These are phyloP conservation scores for Prosopocoilus inquinatus DNA, from an alignment of 2,888 invertebrate genomes.

Conservation along the genomic window DNA sequence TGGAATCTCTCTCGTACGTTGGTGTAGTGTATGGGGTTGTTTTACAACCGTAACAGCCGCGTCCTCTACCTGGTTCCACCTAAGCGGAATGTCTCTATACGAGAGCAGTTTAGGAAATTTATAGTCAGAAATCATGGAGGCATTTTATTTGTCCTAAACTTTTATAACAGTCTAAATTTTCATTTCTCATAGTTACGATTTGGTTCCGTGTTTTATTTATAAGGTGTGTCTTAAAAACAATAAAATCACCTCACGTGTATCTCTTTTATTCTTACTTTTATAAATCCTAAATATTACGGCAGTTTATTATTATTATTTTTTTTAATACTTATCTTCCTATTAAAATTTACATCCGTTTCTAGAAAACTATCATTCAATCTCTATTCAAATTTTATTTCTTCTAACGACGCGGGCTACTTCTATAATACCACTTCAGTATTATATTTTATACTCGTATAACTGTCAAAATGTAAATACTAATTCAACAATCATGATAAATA, in stretches of 20 bases:
- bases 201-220: slow-evolving; percentile 14
- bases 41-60: slow-evolving; percentile 32
- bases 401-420: too few relatives aligned
- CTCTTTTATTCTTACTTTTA: too few relatives aligned
- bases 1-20: slow-evolving; percentile 11
- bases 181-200: slow-evolving; percentile 38
- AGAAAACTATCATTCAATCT: too few relatives aligned
- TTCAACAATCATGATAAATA: too few relatives aligned
- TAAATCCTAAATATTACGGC: too few relatives aligned
- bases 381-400: too few relatives aligned
- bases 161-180: slow-evolving; percentile 47
- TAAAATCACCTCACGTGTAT: slow-evolving; percentile 1
- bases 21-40: slow-evolving; percentile 20
- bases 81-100: slow-evolving; percentile 47
- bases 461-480: too few relatives aligned
- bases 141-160: slow-evolving; percentile 48
- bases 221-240: slow-evolving; percentile 6
- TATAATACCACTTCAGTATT: too few relatives aligned
- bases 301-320: too few relatives aligned
- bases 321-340: too few relatives aligned
- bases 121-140: slow-evolving; percentile 49
- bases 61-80: slow-evolving; percentile 32
- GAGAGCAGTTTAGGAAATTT: slow-evolving; percentile 46
- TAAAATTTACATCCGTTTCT: too few relatives aligned
- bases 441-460: too few relatives aligned